Conservation (phyloP, 2,888 invertebrate genomes). For the Coecobrya sp. region DNA sequence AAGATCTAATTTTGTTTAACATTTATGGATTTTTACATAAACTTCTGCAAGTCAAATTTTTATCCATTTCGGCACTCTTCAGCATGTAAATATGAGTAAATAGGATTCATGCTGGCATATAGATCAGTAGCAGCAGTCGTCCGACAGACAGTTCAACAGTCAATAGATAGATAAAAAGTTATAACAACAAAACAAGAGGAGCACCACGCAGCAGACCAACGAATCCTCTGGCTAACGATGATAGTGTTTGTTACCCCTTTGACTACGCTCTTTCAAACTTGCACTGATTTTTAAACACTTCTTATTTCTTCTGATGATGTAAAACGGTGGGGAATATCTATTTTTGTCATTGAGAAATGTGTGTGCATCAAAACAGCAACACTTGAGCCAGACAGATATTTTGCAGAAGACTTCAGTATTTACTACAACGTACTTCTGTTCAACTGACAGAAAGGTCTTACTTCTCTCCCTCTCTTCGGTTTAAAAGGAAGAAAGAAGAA, state of each 20-base stretch:
- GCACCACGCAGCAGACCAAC: conserved; percentile 23
- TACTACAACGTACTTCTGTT: conserved; percentile 1
- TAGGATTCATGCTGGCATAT: neutral
- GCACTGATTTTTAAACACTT: conserved; percentile 58
- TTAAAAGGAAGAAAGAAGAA: conserved; percentile 67
- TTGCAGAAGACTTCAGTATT: conserved; percentile 15
- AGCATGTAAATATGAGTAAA: neutral
- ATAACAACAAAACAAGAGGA: conserved; percentile 65
- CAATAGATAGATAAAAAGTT: conserved; percentile 65
- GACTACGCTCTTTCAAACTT: conserved; percentile 3
- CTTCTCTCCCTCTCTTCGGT: conserved; percentile 42
- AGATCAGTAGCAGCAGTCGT: neutral
- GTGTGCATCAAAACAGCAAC: conserved; percentile 82
- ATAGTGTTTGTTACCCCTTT: conserved; percentile 26
- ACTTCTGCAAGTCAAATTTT: neutral
- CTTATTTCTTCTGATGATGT: conserved; percentile 69
- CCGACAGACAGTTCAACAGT: conserved; percentile 44
- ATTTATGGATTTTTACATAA: neutral
- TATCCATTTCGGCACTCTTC: conserved; percentile 42
- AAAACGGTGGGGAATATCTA: conserved; percentile 84
- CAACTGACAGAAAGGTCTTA: conserved; percentile 19
- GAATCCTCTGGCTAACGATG: neutral
- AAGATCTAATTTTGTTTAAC: conserved; percentile 53
- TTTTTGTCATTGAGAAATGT: conserved; percentile 86
- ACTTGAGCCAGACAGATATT: conserved; percentile 49